Base-by-base conservation (phyloP, 1,140 invertebrate species). In the Aleiodes sp. region DNA sequence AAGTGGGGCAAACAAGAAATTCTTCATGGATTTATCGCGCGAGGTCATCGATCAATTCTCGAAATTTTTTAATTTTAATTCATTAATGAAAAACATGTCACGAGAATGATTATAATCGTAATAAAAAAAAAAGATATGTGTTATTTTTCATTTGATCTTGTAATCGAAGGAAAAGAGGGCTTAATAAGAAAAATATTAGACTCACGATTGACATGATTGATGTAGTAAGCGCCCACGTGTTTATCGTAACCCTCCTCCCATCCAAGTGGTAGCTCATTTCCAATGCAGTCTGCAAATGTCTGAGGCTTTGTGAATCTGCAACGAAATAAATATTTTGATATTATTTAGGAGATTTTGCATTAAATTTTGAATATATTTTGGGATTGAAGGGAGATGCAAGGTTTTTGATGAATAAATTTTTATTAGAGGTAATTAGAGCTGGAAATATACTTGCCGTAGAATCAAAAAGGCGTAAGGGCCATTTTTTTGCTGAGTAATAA, bases 251-350 rank as follows among this genome's bases (percentile, higher is more conserved):
- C 92, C 87, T 98, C 94, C 87, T 99, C 97, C 97, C 97, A 99
- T 70, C 97, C 97, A 76, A 97, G 89, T 37, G 97, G 97, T 79
- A 98, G 87, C 86, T 98, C 96, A 89, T 98, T 96, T 77, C 96
- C 97, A 81, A 98, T 94, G 87, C 97, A 99, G 84, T 99, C 97
- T 71, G 97, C 96, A 88, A 98, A 98, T 43, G 94, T 94, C 85
- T 96, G 94, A 64, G 97, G 97, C 87, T 98, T 98, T 70, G 96
- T 98, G 82, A 92, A 96, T 87, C 96, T 98, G 89, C 41, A 93
- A 92, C 76, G 82, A 88, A 76, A 78, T 76, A 74, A 46, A 59
- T 76, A 71, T 63, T 29, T 8, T 14, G 28, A n/a, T 8, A 2
- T 29, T 59, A 28, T 29, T 59, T 59, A 14, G n/a, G n/a, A n/a